Evolutionary conservation across 2,797 vertebrate genomes (phyloP).

Genomic region (Selene dorsalis): DNA sequence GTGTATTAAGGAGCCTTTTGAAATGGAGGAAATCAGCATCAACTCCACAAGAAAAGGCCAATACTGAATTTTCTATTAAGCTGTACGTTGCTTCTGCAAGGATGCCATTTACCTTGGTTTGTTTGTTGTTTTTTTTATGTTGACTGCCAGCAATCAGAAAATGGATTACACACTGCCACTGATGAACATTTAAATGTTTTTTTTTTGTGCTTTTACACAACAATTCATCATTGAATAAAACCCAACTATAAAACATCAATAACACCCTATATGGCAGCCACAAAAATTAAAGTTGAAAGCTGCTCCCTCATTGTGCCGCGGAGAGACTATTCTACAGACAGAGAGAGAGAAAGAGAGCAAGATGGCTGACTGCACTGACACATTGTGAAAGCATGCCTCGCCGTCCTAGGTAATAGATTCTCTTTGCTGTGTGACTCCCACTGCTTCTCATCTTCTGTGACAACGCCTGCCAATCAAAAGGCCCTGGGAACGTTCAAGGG

Average conservation of each 20-base stretch:
- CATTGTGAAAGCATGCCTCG: slow-evolving; percentile 68
- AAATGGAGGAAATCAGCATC: slow-evolving; percentile 87
- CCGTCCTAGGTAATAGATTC: slow-evolving; percentile 78
- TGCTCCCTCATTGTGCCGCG: slow-evolving; percentile 54
- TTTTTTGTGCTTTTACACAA: slow-evolving; percentile 29
- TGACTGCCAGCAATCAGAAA: slow-evolving; percentile 53
- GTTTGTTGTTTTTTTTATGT: slow-evolving; percentile 28
- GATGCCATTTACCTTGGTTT: slow-evolving; percentile 37
- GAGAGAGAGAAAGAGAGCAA: slow-evolving; percentile 62
- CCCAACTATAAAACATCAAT: slow-evolving; percentile 51
- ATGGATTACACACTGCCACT: slow-evolving; percentile 47
- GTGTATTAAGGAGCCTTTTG: slow-evolving; percentile 79
- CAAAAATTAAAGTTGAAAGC: slow-evolving; percentile 75
- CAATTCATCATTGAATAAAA: slow-evolving; percentile 57
- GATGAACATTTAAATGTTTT: slow-evolving; percentile 52
- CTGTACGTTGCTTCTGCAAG: slow-evolving; percentile 22
- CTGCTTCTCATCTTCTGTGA: slow-evolving; percentile 73
- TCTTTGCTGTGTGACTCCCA: slow-evolving; percentile 72
- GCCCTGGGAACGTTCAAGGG: slow-evolving; percentile 70
- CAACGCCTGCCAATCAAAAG: slow-evolving; percentile 76
- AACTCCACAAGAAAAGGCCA: slow-evolving; percentile 78
- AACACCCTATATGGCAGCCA: slow-evolving; percentile 63
- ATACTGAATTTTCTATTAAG: slow-evolving; percentile 46
- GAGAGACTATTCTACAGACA: slow-evolving; percentile 56
- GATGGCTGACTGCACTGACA: slow-evolving; percentile 78